These are phyloP conservation scores for Apogon talboti DNA, from an alignment of 2,797 vertebrate genomes.

Conservation along the genomic window DNA sequence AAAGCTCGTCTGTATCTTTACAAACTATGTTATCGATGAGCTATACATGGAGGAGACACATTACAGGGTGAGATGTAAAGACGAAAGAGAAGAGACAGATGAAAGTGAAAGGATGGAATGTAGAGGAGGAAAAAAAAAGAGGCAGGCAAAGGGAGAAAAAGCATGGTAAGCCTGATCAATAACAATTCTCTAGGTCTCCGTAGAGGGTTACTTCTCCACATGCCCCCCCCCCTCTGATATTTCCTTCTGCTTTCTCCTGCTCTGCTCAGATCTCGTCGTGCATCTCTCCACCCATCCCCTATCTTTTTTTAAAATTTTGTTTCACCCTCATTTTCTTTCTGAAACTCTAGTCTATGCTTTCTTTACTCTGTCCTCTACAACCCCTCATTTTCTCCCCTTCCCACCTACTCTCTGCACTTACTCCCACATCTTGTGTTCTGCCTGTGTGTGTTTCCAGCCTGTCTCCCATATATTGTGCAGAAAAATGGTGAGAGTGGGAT, in stretches of 20 bases:
- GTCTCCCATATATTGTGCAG: conserved; percentile 21
- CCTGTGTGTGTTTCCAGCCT: conserved; percentile 24
- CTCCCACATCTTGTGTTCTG: conserved; percentile 26
- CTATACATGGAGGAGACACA: conserved; percentile 15
- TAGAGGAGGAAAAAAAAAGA: conserved; percentile 16
- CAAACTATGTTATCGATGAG: conserved; percentile 32
- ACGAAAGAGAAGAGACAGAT: conserved; percentile 14
- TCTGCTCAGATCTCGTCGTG: conserved; percentile 37
- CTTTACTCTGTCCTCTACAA: conserved; percentile 36
- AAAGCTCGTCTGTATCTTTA: no score
- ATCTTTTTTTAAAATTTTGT: conserved; percentile 30
- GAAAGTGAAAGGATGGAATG: conserved; percentile 18
- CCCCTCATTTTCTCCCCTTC: conserved; percentile 51
- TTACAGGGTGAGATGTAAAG: conserved; percentile 23
- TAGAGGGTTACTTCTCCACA: conserved; percentile 28
- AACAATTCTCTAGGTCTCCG: conserved; percentile 56
- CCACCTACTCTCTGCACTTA: conserved; percentile 31
- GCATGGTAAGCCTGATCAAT: conserved; percentile 62
- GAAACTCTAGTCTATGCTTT: conserved; percentile 31
- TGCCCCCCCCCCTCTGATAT: conserved; percentile 27
- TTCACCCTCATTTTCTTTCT: conserved; percentile 42
- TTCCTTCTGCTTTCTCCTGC: conserved; percentile 24
- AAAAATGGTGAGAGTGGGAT: conserved; percentile 22
- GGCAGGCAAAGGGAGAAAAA: conserved; percentile 30
- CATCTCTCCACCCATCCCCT: conserved; percentile 20